Conservation (phyloP, 2,797 vertebrate species). For the Pangasius sanitwongsei region DNA sequence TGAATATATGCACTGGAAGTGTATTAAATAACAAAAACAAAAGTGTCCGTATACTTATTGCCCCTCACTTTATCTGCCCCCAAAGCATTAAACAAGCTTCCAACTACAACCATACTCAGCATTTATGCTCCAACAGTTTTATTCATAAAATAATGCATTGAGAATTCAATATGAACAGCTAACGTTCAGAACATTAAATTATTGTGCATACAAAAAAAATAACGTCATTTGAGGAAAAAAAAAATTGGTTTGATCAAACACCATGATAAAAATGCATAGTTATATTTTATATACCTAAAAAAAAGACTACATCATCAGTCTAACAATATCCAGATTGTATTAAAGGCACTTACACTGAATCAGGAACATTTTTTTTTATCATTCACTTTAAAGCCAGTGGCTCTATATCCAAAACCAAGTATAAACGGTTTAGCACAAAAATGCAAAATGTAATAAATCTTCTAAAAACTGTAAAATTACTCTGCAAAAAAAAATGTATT, state of each 20-base stretch:
- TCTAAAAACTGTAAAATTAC: not conserved
- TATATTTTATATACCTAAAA: constrained; percentile 28
- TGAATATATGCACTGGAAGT: not conserved
- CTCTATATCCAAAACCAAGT: constrained; percentile 19
- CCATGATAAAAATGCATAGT: constrained; percentile 13
- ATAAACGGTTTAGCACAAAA: constrained; percentile 24
- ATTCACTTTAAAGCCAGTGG: constrained; percentile 44
- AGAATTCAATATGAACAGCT: constrained; percentile 56
- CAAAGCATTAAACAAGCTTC: not conserved
- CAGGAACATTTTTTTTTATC: not conserved
- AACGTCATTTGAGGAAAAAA: not conserved
- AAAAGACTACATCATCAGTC: constrained; percentile 31
- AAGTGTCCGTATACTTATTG: not conserved
- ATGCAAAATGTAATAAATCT: constrained; percentile 25
- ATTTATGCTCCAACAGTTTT: constrained; percentile 27
- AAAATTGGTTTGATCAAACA: constrained; percentile 27
- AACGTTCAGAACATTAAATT: constrained; percentile 35
- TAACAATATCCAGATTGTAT: constrained; percentile 27
- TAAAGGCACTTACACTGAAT: constrained; percentile 53
- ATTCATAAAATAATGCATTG: constrained; percentile 46
- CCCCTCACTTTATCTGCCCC: not conserved
- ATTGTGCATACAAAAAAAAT: constrained; percentile 28
- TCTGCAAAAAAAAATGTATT: not conserved
- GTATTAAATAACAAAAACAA: not conserved
- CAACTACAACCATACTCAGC: not conserved